Evolutionary conservation across 2,113 vertebrate species (phyloP).

Genomic region (Platanista minor): DNA sequence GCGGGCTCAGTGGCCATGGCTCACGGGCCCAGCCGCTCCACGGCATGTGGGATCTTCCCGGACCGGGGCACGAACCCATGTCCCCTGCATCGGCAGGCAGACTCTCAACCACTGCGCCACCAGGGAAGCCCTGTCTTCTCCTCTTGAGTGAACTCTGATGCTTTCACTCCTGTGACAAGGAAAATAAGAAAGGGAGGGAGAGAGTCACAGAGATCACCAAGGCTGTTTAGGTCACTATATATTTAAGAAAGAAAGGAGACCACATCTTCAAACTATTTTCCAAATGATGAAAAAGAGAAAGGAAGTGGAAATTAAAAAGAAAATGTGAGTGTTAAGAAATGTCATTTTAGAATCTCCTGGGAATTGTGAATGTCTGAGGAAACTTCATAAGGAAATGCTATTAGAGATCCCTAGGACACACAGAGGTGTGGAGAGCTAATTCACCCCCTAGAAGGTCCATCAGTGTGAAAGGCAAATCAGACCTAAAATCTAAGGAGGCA

Average conservation of each 20-base stretch:
- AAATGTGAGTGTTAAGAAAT: neutral
- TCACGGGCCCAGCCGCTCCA: too few relatives aligned
- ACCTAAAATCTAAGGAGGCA: neutral
- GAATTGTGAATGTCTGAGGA: neutral
- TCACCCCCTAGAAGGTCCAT: neutral
- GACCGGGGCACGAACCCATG: too few relatives aligned
- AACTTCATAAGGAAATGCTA: neutral
- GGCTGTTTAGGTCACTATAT: neutral
- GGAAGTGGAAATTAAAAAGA: neutral
- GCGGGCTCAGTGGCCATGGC: too few relatives aligned
- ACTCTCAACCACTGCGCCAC: too few relatives aligned
- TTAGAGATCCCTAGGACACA: neutral
- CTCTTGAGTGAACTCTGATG: neutral
- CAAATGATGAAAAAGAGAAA: neutral
- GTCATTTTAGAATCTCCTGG: neutral
- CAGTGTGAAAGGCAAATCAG: neutral
- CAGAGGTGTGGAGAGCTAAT: neutral
- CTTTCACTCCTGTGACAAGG: neutral
- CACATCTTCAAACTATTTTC: neutral
- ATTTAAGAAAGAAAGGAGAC: neutral
- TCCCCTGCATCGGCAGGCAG: too few relatives aligned
- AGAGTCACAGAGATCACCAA: neutral
- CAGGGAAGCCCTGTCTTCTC: neutral
- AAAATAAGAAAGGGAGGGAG: neutral
- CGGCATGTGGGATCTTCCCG: too few relatives aligned